These are phyloP conservation scores for Phaedon cochleariae DNA, from an alignment of 2,888 invertebrate species.

Conservation along the genomic window DNA sequence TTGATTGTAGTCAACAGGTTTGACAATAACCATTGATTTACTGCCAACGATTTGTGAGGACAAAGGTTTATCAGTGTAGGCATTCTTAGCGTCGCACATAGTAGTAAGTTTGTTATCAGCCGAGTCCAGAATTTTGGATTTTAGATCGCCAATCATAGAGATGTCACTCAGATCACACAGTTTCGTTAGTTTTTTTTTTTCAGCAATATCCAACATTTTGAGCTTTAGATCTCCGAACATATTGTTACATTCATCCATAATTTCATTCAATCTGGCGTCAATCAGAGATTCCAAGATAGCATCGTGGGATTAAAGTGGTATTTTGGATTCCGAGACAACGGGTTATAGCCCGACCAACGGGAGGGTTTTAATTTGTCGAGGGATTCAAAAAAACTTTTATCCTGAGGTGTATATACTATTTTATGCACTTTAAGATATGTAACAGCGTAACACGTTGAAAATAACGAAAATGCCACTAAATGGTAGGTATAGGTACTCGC, in stretches of 20 bases:
- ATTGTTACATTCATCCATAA: not conserved
- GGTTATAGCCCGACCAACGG: too few species aligned
- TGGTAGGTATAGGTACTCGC: too few species aligned
- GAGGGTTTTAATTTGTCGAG: too few species aligned
- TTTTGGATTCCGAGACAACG: not conserved
- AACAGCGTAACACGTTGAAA: too few species aligned
- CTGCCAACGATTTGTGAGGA: not conserved
- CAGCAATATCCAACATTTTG: conserved; percentile 2
- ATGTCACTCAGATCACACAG: not conserved
- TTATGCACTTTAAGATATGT: too few species aligned
- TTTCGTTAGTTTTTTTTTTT: not conserved
- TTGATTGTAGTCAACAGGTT: conserved; percentile 5
- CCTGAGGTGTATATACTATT: too few species aligned
- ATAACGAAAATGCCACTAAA: too few species aligned
- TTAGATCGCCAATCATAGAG: not conserved
- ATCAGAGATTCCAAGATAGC: conserved; percentile 1
- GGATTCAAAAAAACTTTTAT: too few species aligned
- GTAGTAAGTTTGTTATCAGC: not conserved
- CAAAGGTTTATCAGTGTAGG: not conserved
- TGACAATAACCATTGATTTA: conserved; percentile 12
- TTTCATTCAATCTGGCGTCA: not conserved
- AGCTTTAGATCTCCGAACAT: conserved; percentile 1
- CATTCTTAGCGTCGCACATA: not conserved
- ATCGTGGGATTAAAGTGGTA: not conserved
- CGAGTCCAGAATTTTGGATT: conserved; percentile 2